phyloP scores from a whole-genome alignment of 2,888 invertebrate species.

The Trachelus iudaicus region DNA sequence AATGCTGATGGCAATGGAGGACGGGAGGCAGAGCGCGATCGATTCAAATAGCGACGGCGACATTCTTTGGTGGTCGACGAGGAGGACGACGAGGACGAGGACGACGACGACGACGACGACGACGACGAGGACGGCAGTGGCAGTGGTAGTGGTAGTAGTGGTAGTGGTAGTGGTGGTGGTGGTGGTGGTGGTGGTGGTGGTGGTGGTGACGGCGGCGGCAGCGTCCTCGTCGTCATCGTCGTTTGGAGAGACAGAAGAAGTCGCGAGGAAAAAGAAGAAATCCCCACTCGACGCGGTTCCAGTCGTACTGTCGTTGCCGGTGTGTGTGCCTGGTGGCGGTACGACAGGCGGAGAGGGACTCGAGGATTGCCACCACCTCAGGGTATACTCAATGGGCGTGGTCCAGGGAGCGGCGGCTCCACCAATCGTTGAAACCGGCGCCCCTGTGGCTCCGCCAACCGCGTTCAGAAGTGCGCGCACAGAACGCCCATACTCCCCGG shows the following conservation, averaged over 20 bases:
- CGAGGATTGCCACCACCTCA: constrained; percentile 32
- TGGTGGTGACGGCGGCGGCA: constrained; percentile 4
- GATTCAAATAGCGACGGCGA: constrained; percentile 55
- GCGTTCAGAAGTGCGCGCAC: constrained; percentile 46
- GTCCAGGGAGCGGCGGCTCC: constrained; percentile 14
- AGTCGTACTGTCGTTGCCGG: constrained; percentile 46
- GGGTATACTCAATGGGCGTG: constrained; percentile 37
- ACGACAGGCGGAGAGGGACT: constrained; percentile 45
- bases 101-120: not conserved
- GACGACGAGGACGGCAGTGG: not conserved
- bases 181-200: constrained; percentile 40
- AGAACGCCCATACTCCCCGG: constrained; percentile 54
- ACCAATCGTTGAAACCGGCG: constrained; percentile 10
- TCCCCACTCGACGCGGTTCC: constrained; percentile 49
- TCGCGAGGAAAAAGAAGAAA: constrained; percentile 57
- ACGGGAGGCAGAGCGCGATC: constrained; percentile 41
- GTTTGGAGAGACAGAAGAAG: constrained; percentile 34
- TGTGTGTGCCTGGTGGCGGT: constrained; percentile 38
- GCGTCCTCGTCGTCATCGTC: not conserved
- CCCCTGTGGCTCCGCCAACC: constrained; percentile 51
- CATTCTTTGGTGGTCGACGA: constrained; percentile 27
- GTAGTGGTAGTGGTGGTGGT: constrained; percentile 30
- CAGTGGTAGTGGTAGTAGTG: constrained; percentile 26
- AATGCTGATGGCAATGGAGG: constrained; percentile 57
- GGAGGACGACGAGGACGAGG: not conserved